phyloP scores from a whole-genome alignment of 2,113 vertebrate genomes.

The Coturnix japonica region DNA sequence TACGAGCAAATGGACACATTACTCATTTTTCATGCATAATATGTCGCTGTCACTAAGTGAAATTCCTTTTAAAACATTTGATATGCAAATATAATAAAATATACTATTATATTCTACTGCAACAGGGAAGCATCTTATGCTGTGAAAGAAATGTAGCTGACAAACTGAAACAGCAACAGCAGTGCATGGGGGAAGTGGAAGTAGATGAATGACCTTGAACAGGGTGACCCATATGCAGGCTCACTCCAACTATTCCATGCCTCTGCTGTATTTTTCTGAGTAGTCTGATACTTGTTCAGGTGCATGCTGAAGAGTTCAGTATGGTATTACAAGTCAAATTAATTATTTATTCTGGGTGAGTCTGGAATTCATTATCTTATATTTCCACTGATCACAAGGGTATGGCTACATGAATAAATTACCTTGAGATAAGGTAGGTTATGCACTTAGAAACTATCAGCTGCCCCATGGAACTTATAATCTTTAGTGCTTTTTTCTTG shows the following conservation, averaged over 20 bases:
- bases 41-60: background rate
- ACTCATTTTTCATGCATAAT: background rate
- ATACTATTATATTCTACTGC: background rate
- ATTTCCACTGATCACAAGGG: background rate
- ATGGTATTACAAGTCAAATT: background rate
- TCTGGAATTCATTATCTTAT: background rate
- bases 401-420: conserved; percentile 31
- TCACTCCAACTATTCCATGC: background rate
- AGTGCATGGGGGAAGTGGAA: background rate
- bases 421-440: background rate
- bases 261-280: background rate
- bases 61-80: background rate
- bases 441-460: background rate
- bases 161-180: background rate
- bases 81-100: background rate
- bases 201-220: background rate
- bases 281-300: background rate
- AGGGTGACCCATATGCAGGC: background rate
- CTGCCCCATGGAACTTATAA: background rate
- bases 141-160: background rate
- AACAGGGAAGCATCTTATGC: background rate
- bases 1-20: background rate
- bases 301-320: background rate
- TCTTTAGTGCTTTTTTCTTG: background rate
- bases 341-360: conserved; percentile 43